Conservation (phyloP, 35 echinoderm and acorn worm species). For the Apostichopus japonicus region DNA sequence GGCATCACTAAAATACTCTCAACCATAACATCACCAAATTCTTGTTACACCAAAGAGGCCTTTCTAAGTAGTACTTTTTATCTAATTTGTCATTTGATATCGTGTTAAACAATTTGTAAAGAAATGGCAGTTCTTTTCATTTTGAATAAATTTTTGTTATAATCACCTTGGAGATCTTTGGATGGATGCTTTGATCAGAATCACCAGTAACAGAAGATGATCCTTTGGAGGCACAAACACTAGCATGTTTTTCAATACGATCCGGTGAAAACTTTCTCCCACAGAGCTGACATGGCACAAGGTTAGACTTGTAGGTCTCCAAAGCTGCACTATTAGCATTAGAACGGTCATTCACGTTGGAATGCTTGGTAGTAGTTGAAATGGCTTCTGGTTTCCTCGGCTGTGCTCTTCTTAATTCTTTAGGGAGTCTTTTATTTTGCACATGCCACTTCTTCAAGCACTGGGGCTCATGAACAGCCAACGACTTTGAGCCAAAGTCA, state of each 20-base stretch:
- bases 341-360: slow-evolving; percentile 67
- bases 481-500: slow-evolving; percentile 93
- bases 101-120: too few relatives aligned
- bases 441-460: slow-evolving; percentile 69
- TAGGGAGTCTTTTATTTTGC: slow-evolving; percentile 83
- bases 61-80: too few relatives aligned
- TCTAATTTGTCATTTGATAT: too few relatives aligned
- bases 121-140: too few relatives aligned
- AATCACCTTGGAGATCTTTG: background rate
- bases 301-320: slow-evolving; percentile 74
- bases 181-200: slow-evolving; percentile 1
- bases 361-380: slow-evolving; percentile 10
- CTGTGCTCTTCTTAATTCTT: slow-evolving; percentile 64
- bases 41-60: too few relatives aligned
- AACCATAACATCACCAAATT: too few relatives aligned
- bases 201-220: background rate
- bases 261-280: slow-evolving; percentile 83
- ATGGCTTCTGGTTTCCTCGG: slow-evolving; percentile 86
- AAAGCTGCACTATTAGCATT: slow-evolving; percentile 81
- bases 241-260: slow-evolving; percentile 76
- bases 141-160: background rate
- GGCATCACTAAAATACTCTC: too few relatives aligned
- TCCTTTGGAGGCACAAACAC: slow-evolving; percentile 58
- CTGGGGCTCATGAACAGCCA: slow-evolving; percentile 89
- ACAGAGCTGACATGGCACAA: slow-evolving; percentile 87